Evolutionary conservation across 2,113 vertebrate species (phyloP).

Genomic region (Oreotragus oreotragus): DNA sequence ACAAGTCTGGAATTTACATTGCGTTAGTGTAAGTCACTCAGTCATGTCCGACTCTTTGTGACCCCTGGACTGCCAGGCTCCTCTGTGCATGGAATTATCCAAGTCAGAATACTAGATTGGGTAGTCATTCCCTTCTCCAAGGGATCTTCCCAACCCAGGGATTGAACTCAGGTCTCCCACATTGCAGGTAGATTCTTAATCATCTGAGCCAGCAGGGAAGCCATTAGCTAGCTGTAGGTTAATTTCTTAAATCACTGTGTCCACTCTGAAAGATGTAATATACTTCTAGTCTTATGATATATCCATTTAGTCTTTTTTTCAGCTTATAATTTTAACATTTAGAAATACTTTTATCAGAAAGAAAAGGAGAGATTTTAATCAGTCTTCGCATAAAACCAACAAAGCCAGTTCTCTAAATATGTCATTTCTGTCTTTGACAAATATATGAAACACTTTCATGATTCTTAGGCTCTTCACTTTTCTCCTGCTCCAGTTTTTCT

Average conservation of each 20-base stretch:
- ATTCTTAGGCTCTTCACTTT: not conserved
- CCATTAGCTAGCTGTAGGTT: not conserved
- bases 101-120: not conserved
- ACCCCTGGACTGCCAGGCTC: not conserved
- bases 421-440: not conserved
- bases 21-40: accelerated
- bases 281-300: not conserved
- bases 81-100: not conserved
- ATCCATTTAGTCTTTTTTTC: not conserved
- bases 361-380: not conserved
- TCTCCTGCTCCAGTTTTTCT: not conserved
- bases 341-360: not conserved
- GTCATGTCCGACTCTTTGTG: accelerated
- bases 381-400: not conserved
- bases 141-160: not conserved
- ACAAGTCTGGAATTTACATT: not conserved
- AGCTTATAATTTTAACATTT: not conserved
- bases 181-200: not conserved
- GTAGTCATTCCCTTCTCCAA: not conserved
- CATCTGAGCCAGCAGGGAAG: not conserved
- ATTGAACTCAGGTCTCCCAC: not conserved
- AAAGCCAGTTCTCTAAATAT: not conserved
- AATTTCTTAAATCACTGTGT: not conserved
- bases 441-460: not conserved
- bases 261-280: not conserved